Base-by-base conservation (phyloP, 2,888 invertebrate genomes). In the Netelia fuscicornis region DNA sequence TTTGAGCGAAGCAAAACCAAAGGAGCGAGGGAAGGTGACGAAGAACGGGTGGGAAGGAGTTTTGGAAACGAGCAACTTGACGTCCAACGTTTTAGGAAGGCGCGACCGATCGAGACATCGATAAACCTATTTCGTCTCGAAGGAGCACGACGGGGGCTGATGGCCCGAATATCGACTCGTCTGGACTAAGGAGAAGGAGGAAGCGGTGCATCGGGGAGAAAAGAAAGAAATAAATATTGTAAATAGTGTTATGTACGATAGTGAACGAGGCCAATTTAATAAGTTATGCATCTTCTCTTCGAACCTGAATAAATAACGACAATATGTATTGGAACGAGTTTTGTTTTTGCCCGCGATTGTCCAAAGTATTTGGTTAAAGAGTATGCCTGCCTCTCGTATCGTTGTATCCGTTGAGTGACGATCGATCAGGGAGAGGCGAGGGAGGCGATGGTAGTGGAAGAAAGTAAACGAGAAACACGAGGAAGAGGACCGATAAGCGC, bases 281-380 rank as follows among this genome's bases (percentile, higher is more conserved):
- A 37, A 37, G 87, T 85, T 90, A 81, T 92, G 92, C 92, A 92
- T 90, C 74, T 91, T 92, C 89, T 91, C 90, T 91, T 90, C 81
- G 89, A 91, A 91, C 90, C 90, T 91, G 92, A 92, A 92, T 92
- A 58, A 92, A 92, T 92, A 91, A 91, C 86, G 92, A 92, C 91
- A 92, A 92, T 92, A 92, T 92, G 23, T 62, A 23, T 11, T 3
- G 23, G 25, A 11, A 23, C 9, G 13, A 48, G 11, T 10, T 48
- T 48, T 48, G 9, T 48, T 48, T 13, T 48, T 48, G 9, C 11
- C 13, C 30, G 3, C 9, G 1, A 48, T 10, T 48, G 20, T 20
- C 5, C 5, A 30, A 30, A 30, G 30, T 30, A 30, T 30, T 5
- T 30, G 30, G 30, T 30, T 3, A 30, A 30, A 30, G 3, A 30